Evolutionary conservation across 2,888 invertebrate genomes (phyloP), one percentile per base, ranked within the genome.

Genomic region (Volucella inanis): DNA sequence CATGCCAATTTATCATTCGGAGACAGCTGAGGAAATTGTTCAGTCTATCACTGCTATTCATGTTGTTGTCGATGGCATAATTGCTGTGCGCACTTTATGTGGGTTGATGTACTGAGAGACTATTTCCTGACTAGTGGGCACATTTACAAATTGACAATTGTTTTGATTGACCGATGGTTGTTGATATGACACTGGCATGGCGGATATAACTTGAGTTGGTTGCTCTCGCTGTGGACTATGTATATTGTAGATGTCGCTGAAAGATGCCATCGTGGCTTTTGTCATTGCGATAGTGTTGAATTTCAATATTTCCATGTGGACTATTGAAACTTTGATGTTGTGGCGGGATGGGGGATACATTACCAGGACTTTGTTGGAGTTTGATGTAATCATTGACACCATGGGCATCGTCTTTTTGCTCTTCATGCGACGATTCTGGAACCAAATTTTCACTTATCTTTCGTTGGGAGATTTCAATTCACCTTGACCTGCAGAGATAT

Each of bases 391-490:
- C 76, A 38, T 79, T 76, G 1, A 84, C 39, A 4, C 84, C 84
- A 8, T 79, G 59, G n/a, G 50, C 31, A 41, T 62, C 67, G 41
- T 90, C 89, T 77, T 90, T 59, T 96, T 96, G 93, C 94, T 95
- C 90, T 96, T 96, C 96, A 96, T 96, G 47, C 96, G 93, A 45
- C 96, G 93, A 92, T 96, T 96, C 91, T 96, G 96, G 90, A 97
- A 96, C 96, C 96, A 96, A 89, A 96, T 96, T 92, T 96, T 96
- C 87, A 96, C 96, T 92, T 97, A 97, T 87, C 97, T 93, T 90
- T 97, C 97, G 96, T 92, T 98, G 98, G 8, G 98, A 98, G 90
- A 99, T 98, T 93, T 98, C 98, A 92, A 98, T 98, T 90, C 99
- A 94, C 92, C 98, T 94, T 91, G 98, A 94, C 87, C 98, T 94